A percentile compares a stretch with the other conserved stretches of the same genome.
These are phyloP conservation scores for Percopsis omiscomaycus DNA, from an alignment of 2,797 vertebrate species.

Conservation along the genomic window DNA sequence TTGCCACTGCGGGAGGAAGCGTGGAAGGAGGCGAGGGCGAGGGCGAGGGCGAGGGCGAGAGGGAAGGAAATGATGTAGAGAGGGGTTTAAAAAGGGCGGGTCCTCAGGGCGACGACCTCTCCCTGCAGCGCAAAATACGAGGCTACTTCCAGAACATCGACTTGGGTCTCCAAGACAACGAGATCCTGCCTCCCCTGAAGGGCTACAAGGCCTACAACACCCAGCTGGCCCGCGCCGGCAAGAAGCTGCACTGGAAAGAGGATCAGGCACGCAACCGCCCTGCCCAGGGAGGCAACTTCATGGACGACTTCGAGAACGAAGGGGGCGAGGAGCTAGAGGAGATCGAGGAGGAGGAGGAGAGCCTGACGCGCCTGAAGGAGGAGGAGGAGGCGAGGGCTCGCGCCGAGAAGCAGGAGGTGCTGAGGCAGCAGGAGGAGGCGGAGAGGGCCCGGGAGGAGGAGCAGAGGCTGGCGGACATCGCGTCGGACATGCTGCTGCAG, in stretches of 20 bases:
- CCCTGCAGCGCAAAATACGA: slow-evolving; percentile 76
- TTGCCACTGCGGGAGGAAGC: slow-evolving; percentile 6
- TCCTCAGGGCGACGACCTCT: slow-evolving; percentile 50
- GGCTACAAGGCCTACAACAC: slow-evolving; percentile 83
- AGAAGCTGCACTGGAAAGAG: slow-evolving; percentile 81
- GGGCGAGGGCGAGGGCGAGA: slow-evolving; percentile 47
- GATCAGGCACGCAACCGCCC: slow-evolving; percentile 60
- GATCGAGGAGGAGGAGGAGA: slow-evolving; percentile 80
- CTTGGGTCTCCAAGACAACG: slow-evolving; percentile 79
- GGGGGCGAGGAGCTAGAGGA: slow-evolving; percentile 74
- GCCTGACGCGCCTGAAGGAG: slow-evolving; percentile 75
- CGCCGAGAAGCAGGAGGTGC: slow-evolving; percentile 85
- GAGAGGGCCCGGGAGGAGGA: slow-evolving; percentile 87
- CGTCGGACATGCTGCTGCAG: slow-evolving; percentile 90
- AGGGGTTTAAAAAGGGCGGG: slow-evolving; percentile 12
- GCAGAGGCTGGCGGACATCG: slow-evolving; percentile 88
- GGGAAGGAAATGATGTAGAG: slow-evolving; percentile 47
- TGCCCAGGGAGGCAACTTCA: slow-evolving; percentile 74
- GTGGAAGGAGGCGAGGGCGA: slow-evolving; percentile 28
- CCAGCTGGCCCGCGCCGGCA: slow-evolving; percentile 76
- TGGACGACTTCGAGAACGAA: slow-evolving; percentile 78
- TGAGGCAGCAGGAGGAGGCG: slow-evolving; percentile 87
- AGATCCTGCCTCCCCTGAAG: slow-evolving; percentile 80
- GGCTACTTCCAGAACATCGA: slow-evolving; percentile 84
- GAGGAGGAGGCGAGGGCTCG: slow-evolving; percentile 78